Base-by-base conservation (phyloP, 2,113 vertebrate species). In the Lepisosteus osseus region DNA sequence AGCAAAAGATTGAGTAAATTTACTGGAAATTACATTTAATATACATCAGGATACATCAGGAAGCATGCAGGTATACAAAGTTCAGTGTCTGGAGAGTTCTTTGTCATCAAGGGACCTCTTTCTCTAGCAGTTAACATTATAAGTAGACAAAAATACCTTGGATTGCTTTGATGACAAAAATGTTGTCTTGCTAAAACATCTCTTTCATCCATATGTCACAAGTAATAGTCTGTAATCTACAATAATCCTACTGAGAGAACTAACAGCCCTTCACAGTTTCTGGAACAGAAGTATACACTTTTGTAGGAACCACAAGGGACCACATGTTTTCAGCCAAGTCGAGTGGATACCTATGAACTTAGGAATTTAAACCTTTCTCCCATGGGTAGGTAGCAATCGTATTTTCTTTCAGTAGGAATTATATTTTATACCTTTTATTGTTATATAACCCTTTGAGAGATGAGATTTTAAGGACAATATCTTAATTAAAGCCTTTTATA, bases 191-290 rank as follows among this genome's bases (percentile, higher is more conserved):
- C 12, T 13, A 41, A 65, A 65, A 44, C 15, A 43, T 13, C 12
- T 42, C 64, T 65, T 17, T 41, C 40, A 9, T 65, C 64, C 40
- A 41, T 65, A 43, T 13, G 40, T 65, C 64, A 43, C 43, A 14
- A 45, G 59, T 61, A 61, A 70, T 61, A 44, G 42, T n/a, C 14
- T 70, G n/a, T 55, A 54, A 43, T 70, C 56, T 59, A 42, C 41
- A 41, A 40, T 12, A 4, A 15, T 69, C 55, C 56, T 42, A 61
- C 68, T 8, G 51, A 40, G 29, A 29, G 68, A 29, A 56, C 56
- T 56, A 69, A 69, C 59, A 59, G 29, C 41, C 13, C 11, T 42
- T 56, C 40, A 57, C n/a, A 12, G 40, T 42, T 65, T 41, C 47
- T 51, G 47, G 5, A 51, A 51, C 47, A 51, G 47, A 51, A 51